Conservation (phyloP, 2,797 vertebrate genomes). For the Ibycter americanus region DNA sequence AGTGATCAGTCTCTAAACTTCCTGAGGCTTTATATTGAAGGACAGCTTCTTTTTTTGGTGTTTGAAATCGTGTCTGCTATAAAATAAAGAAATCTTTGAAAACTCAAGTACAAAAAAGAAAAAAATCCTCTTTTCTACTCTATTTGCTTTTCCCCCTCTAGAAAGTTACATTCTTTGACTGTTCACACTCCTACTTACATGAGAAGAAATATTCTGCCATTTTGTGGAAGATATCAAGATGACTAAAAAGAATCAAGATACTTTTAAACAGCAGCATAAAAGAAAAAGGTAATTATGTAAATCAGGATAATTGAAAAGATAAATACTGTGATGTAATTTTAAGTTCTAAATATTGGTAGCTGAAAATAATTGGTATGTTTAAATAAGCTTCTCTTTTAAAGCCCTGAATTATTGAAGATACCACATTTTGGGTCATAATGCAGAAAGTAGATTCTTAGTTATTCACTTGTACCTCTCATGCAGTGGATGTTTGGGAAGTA, state of each 20-base stretch:
- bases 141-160: conserved; percentile 69
- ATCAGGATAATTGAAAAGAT: conserved; percentile 18
- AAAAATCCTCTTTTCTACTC: conserved; percentile 72
- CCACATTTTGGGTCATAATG: neutral
- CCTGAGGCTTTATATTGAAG: conserved; percentile 26
- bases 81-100: conserved; percentile 67
- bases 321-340: neutral
- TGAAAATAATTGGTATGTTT: neutral
- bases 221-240: conserved; percentile 69
- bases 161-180: conserved; percentile 74
- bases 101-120: neutral
- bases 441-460: neutral
- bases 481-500: neutral
- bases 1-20: conserved; percentile 69
- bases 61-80: conserved; percentile 36
- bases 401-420: neutral
- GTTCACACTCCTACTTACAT: conserved; percentile 65
- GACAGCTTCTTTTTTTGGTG: conserved; percentile 18
- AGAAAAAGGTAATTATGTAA: conserved; percentile 63
- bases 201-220: conserved; percentile 65
- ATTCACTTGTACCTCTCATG: neutral
- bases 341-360: neutral
- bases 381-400: neutral
- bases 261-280: conserved; percentile 64
- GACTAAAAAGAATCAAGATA: conserved; percentile 65